Evolutionary conservation across 2,888 invertebrate species (phyloP).

Genomic region (Scaptomyza caliginosa): DNA sequence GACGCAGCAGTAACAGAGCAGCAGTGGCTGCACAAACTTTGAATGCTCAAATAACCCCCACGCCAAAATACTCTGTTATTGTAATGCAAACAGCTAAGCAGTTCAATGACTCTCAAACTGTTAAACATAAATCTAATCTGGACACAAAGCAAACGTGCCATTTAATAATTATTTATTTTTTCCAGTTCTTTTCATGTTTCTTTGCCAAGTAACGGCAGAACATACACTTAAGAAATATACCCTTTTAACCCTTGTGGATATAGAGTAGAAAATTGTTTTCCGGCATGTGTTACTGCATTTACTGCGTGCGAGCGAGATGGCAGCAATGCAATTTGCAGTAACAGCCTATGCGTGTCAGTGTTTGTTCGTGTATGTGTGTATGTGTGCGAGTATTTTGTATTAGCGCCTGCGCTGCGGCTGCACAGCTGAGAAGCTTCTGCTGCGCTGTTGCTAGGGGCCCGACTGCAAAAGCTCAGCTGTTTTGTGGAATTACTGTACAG

Average conservation of each 20-base stretch:
- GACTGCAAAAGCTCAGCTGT: constrained; percentile 60
- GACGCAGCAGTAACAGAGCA: constrained; percentile 6
- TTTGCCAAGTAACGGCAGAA: neutral
- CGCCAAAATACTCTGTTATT: neutral
- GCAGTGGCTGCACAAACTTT: constrained; percentile 12
- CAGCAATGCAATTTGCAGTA: constrained; percentile 73
- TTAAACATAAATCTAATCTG: neutral
- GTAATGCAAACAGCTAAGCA: neutral
- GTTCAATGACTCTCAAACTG: neutral
- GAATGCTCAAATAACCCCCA: neutral
- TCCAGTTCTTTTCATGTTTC: neutral
- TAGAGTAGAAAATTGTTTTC: constrained; percentile 30
- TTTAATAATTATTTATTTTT: neutral
- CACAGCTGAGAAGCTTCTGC: constrained; percentile 54
- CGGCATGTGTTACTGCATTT: constrained; percentile 48
- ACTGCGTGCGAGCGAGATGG: constrained; percentile 59
- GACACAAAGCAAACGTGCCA: neutral
- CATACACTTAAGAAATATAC: neutral
- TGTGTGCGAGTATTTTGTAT: constrained; percentile 4
- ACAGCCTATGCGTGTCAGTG: constrained; percentile 43
- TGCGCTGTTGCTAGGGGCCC: constrained; percentile 72
- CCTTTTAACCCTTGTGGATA: neutral
- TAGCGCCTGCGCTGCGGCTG: constrained; percentile 51
- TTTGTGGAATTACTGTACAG: constrained; percentile 28
- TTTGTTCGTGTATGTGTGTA: neutral